phyloP scores from a whole-genome alignment of 1,140 invertebrate species.

The Holcopasites calliopsidis region DNA sequence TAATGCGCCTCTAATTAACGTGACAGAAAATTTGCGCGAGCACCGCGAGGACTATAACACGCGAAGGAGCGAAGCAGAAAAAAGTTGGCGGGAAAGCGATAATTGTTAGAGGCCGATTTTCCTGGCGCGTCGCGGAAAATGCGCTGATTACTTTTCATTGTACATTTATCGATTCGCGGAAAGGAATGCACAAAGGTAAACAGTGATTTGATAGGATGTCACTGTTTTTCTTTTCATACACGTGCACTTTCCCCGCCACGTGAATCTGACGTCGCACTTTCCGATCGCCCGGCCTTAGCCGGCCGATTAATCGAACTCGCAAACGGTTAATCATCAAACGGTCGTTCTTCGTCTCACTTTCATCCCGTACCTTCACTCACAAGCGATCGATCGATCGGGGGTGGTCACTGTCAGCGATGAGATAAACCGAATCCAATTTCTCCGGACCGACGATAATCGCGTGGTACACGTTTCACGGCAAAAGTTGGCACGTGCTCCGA shows the following conservation, averaged over 20 bases:
- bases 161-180: background rate
- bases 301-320: no score
- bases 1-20: slow-evolving; percentile 52
- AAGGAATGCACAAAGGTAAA: slow-evolving; percentile 8
- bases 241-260: background rate
- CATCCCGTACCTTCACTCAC: no score
- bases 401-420: no score
- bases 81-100: slow-evolving; percentile 3
- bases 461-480: slow-evolving; percentile 34
- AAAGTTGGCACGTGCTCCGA: slow-evolving; percentile 8
- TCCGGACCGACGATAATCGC: no score
- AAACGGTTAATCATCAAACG: no score
- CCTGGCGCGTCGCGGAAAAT: background rate
- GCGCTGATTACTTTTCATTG: background rate
- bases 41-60: background rate
- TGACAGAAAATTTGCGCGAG: slow-evolving; percentile 1
- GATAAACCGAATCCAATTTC: no score
- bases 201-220: slow-evolving; percentile 33
- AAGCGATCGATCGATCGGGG: background rate
- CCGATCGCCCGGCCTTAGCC: no score
- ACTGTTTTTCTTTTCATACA: slow-evolving; percentile 14
- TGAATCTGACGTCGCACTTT: background rate
- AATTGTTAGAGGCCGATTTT: background rate
- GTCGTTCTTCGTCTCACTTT: no score
- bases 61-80: slow-evolving; percentile 1